Evolutionary conservation across 2,888 invertebrate species (phyloP).

Genomic region (Dromius quadrimaculatus): DNA sequence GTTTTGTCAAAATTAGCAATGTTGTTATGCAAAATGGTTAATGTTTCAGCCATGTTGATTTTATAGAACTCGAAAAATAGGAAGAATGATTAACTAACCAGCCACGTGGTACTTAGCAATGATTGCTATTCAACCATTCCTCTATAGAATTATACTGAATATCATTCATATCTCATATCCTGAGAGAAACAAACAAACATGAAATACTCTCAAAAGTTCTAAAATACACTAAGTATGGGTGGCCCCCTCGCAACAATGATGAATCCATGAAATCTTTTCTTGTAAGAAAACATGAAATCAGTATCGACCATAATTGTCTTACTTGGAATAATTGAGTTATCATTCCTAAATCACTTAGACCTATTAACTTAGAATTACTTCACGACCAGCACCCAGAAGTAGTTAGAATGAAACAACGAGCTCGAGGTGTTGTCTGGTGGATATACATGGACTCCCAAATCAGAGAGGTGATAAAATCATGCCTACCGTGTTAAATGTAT

Average conservation of each 20-base stretch:
- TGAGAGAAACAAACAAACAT: not conserved
- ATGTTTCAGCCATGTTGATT: too few species aligned
- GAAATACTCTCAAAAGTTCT: not conserved
- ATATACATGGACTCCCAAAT: too few species aligned
- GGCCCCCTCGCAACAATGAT: not conserved
- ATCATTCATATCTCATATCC: too few species aligned
- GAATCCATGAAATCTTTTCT: not conserved
- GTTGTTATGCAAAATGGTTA: too few species aligned
- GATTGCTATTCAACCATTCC: too few species aligned
- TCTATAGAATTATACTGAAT: too few species aligned
- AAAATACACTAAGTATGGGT: conserved; percentile 40
- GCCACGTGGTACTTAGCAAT: too few species aligned
- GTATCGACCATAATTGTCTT: conserved; percentile 52
- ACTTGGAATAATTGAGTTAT: conserved; percentile 54
- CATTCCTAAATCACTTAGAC: conserved; percentile 48
- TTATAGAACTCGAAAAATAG: too few species aligned
- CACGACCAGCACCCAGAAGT: conserved; percentile 47
- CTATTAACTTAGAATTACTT: conserved; percentile 47
- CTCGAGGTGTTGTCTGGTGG: not conserved
- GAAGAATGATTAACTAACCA: too few species aligned
- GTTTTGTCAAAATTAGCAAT: too few species aligned
- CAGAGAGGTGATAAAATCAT: too few species aligned
- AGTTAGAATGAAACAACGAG: conserved; percentile 9
- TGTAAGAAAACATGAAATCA: conserved; percentile 46
- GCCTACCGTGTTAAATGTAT: too few species aligned